Conservation (phyloP, 1,140 invertebrate species). For the Meloidogyne exigua region DNA sequence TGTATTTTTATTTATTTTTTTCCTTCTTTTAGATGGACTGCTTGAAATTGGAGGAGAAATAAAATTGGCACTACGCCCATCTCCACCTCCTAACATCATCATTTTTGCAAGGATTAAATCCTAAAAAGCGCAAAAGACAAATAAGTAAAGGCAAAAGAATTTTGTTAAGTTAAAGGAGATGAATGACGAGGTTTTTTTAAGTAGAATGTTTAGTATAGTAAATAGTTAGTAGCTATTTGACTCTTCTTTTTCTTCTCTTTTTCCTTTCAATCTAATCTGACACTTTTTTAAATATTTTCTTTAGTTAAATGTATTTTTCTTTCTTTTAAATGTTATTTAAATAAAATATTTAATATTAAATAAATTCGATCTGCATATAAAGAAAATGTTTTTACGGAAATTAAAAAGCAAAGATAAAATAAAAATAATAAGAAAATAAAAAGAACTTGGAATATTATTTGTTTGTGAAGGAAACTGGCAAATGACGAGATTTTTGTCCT, state of each 20-base stretch:
- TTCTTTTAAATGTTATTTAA: not conserved
- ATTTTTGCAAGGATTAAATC: not conserved
- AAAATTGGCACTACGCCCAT: not conserved
- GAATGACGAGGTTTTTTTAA: not conserved
- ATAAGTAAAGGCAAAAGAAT: not conserved
- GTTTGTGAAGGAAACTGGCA: slow-evolving; percentile 10
- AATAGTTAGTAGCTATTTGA: not conserved
- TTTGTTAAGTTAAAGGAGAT: not conserved
- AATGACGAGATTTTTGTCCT: slow-evolving; percentile 2
- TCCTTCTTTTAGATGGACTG: slow-evolving; percentile 1
- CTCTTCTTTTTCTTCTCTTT: not conserved
- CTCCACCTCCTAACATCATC: not conserved
- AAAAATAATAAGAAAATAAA: slow-evolving; percentile 8
- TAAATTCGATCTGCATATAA: not conserved
- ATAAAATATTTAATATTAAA: not conserved
- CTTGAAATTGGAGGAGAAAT: not conserved
- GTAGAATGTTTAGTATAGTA: not conserved
- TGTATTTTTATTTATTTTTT: not conserved
- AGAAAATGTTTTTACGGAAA: slow-evolving; percentile 12
- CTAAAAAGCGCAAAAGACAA: not conserved
- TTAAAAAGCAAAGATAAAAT: slow-evolving; percentile 3
- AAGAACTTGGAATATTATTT: slow-evolving; percentile 8
- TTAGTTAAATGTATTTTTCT: not conserved
- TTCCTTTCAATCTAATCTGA: not conserved
- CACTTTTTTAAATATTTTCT: not conserved